Conservation (phyloP, 2,888 invertebrate genomes). For the Plagiodera versicolora region DNA sequence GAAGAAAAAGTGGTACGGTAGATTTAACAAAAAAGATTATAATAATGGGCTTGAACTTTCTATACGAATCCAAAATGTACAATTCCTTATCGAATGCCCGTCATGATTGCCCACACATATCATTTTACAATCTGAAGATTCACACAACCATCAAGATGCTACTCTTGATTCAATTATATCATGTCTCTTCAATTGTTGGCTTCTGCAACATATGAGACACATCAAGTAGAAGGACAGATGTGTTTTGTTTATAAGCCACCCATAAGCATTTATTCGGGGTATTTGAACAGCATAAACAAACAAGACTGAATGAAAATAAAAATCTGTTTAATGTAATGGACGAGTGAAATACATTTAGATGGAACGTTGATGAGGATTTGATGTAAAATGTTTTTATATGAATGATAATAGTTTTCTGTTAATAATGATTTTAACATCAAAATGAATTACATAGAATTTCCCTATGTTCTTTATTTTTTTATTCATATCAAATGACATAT, state of each 20-base stretch:
- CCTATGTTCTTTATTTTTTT: too few species aligned
- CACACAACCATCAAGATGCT: neutral
- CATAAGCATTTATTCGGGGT: conserved; percentile 10
- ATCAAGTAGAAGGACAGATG: conserved; percentile 17
- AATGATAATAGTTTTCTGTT: too few species aligned
- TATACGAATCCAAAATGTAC: too few species aligned
- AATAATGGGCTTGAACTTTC: too few species aligned
- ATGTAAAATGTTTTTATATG: too few species aligned
- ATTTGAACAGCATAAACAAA: neutral
- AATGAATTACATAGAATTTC: too few species aligned
- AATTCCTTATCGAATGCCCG: too few species aligned
- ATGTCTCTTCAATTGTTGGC: neutral
- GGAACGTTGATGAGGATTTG: neutral
- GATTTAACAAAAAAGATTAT: too few species aligned
- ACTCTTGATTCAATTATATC: neutral
- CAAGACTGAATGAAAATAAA: neutral
- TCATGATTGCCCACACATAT: too few species aligned
- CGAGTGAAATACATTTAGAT: neutral
- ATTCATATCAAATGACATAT: too few species aligned
- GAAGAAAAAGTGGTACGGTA: too few species aligned
- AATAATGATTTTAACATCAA: too few species aligned
- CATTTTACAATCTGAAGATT: neutral
- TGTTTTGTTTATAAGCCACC: conserved; percentile 21
- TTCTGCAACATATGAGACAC: neutral
- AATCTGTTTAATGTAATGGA: neutral